A percentile compares a stretch with the other conserved stretches of the same genome.
Conservation (phyloP, 1,140 invertebrate species). For the Pachyrhynchus sulphureomaculatus region DNA sequence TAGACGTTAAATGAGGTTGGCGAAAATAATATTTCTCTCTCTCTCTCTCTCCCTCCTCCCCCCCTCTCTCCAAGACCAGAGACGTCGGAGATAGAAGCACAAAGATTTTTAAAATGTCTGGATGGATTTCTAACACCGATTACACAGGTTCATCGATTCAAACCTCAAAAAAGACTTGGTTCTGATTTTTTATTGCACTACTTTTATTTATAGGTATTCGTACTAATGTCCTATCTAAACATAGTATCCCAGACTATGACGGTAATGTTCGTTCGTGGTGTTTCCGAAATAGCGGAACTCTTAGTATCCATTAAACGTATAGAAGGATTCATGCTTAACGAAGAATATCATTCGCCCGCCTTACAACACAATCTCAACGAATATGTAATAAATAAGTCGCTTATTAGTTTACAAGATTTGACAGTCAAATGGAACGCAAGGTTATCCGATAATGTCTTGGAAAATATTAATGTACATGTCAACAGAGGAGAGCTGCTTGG, state of each 20-base stretch:
- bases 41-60: no score
- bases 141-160: no score
- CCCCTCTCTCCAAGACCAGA: no score
- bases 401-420: constrained; percentile 47
- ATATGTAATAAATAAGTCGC: constrained; percentile 9
- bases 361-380: constrained; percentile 34
- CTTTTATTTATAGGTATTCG: constrained; percentile 55
- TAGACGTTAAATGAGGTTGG: no score
- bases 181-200: no score
- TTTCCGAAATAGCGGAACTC: constrained; percentile 63
- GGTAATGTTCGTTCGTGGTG: constrained; percentile 69
- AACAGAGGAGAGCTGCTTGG: constrained; percentile 60
- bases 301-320: constrained; percentile 63
- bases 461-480: constrained; percentile 56
- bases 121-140: no score
- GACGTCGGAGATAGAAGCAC: no score
- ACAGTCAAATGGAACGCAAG: constrained; percentile 53
- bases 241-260: constrained; percentile 65
- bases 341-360: constrained; percentile 51
- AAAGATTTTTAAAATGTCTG: no score
- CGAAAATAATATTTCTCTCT: no score
- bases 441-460: constrained; percentile 49
- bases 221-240: constrained; percentile 65
- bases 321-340: constrained; percentile 56
- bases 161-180: no score